Evolutionary conservation across 2,797 vertebrate species (phyloP).

Genomic region (Benthosema pterotum): DNA sequence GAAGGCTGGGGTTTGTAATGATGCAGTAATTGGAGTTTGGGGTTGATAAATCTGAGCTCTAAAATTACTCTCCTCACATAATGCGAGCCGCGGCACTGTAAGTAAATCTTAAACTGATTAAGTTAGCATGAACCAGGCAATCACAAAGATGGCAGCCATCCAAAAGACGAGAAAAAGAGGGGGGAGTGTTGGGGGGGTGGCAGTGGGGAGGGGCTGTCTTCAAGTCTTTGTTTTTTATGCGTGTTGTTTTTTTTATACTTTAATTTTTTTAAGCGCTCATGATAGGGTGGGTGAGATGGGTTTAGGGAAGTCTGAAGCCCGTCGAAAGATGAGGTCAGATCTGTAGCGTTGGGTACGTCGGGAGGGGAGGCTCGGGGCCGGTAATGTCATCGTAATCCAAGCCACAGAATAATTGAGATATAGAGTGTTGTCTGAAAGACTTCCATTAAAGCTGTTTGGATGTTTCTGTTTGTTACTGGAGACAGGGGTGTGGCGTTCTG

Average conservation of each 20-base stretch:
- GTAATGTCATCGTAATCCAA: slow-evolving; percentile 90
- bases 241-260: slow-evolving; percentile 66
- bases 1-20: slow-evolving; percentile 97
- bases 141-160: slow-evolving; percentile 98
- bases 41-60: slow-evolving; percentile 99
- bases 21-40: slow-evolving; percentile 95
- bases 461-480: slow-evolving; percentile 85
- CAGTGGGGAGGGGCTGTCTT: slow-evolving; percentile 51
- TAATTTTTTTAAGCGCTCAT: slow-evolving; percentile 63
- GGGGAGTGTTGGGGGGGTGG: slow-evolving; percentile 53
- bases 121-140: slow-evolving; percentile 98
- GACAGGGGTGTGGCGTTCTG: slow-evolving; percentile 86
- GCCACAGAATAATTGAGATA: slow-evolving; percentile 94
- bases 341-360: slow-evolving; percentile 71
- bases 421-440: slow-evolving; percentile 87
- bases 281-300: slow-evolving; percentile 69
- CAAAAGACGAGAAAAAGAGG: slow-evolving; percentile 87
- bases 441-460: slow-evolving; percentile 86
- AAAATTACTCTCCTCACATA: slow-evolving; percentile 98
- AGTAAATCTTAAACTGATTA: slow-evolving; percentile 99
- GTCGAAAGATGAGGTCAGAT: slow-evolving; percentile 76
- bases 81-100: slow-evolving; percentile 97
- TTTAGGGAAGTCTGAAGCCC: slow-evolving; percentile 67
- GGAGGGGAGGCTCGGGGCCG: slow-evolving; percentile 60
- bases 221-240: slow-evolving; percentile 72